Evolutionary conservation across 2,888 invertebrate species (phyloP), one percentile per base, ranked within the genome.

Genomic region (Limnephilus auricula): DNA sequence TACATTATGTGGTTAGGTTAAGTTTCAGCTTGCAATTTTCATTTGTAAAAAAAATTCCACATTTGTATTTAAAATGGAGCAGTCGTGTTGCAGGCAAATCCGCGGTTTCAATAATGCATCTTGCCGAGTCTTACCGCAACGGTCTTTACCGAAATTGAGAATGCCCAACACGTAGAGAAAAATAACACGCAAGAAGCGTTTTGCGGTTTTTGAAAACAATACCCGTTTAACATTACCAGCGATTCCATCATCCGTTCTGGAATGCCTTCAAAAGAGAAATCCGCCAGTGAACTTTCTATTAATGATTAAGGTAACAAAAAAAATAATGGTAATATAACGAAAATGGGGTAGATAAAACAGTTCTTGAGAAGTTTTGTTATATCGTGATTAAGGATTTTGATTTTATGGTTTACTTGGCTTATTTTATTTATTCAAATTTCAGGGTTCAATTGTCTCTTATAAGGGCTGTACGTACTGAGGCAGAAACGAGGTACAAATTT

Each of bases 151-250:
- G 89, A 79, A 89, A 89, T 89, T 79, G 89, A 79, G 40, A 37
- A 89, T 79, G 79, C 30, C n/a, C 79, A 31, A n/a, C 34, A 79
- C 37, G 87, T n/a, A 87, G 78, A 89, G 89, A 79, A 79, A 86
- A 86, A 86, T 89, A 79, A 79, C 37, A 89, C 34, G 79, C 79
- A 79, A 79, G 89, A 37, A 89, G 89, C 79, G 79, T 40, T 65
- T 89, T 89, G 89, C 18, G 89, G 89, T 89, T 89, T 40, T 34
- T 45, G 89, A 79, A 79, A 89, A 89, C 89, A 89, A 89, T 89
- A 89, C 89, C 79, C 79, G 34, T 79, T 79, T 65, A 85, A 37
- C 40, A n/a, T 40, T 45, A 85, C 30, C 65, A 31, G 65, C 87
- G 87, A 87, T 87, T 45, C 25, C 65, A 65, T 65, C 65, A 65